These are phyloP conservation scores for Psix sp. DNA, from an alignment of 1,140 invertebrate species.

Conservation along the genomic window DNA sequence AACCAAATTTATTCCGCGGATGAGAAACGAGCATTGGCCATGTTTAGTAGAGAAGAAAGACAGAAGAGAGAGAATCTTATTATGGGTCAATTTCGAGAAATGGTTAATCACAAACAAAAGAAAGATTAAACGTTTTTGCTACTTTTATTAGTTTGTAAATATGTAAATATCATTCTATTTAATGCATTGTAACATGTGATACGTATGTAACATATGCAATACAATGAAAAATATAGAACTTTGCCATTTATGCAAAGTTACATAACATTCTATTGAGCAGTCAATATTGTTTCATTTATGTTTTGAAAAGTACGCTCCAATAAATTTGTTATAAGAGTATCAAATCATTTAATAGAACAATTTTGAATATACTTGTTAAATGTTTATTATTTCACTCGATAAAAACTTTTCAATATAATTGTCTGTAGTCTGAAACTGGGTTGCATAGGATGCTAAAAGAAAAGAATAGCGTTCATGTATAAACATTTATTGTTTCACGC, in stretches of 20 bases:
- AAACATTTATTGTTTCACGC: slow-evolving; percentile 66
- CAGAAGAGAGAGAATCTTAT: slow-evolving; percentile 97
- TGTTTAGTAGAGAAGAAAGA: slow-evolving; percentile 98
- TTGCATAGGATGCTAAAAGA: no score
- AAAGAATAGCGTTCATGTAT: slow-evolving; percentile 52
- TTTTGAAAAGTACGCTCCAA: no score
- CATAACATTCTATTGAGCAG: no score
- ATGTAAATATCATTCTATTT: background rate
- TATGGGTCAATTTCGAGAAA: slow-evolving; percentile 95
- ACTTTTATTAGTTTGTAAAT: background rate
- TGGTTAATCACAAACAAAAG: slow-evolving; percentile 85
- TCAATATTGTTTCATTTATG: no score
- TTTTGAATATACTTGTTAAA: no score
- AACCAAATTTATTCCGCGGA: slow-evolving; percentile 99
- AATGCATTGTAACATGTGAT: no score
- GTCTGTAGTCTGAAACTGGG: no score
- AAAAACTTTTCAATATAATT: no score
- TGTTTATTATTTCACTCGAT: no score
- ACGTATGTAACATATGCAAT: background rate
- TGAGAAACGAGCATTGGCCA: slow-evolving; percentile 97
- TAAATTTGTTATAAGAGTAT: no score
- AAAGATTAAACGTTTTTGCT: slow-evolving; percentile 64
- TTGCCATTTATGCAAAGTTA: no score
- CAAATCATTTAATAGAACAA: no score
- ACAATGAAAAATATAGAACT: slow-evolving; percentile 5